A percentile compares a stretch with the other conserved stretches of the same genome.
phyloP scores from a whole-genome alignment of 2,888 invertebrate genomes.

The Germaria angustata region DNA sequence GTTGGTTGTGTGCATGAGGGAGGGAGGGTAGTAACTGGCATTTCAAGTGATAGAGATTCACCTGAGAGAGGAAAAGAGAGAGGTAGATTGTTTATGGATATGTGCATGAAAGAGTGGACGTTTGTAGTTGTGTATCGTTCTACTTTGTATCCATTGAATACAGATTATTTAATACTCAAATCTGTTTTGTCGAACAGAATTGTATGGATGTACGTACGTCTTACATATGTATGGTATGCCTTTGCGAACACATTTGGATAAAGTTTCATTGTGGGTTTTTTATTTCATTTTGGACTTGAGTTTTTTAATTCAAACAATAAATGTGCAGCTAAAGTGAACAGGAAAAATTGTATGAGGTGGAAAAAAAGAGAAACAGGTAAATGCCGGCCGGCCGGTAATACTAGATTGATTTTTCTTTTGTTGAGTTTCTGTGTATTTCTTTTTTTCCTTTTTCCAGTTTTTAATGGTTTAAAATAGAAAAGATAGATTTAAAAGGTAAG shows the following conservation, averaged over 20 bases:
- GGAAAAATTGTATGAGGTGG: conserved; percentile 29
- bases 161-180: neutral
- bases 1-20: neutral
- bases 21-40: neutral
- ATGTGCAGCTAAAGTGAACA: conserved; percentile 36
- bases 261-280: conserved; percentile 41
- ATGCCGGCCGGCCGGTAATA: conserved; percentile 64
- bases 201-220: neutral
- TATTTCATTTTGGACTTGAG: conserved; percentile 27
- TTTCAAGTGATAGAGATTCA: neutral
- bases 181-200: neutral
- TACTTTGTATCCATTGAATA: conserved; percentile 5
- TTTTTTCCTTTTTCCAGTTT: conserved; percentile 21
- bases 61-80: neutral
- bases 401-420: conserved; percentile 49
- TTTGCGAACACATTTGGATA: conserved; percentile 20
- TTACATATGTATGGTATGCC: neutral
- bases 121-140: conserved; percentile 5
- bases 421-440: conserved; percentile 2
- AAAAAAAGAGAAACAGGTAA: conserved; percentile 36
- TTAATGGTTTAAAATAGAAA: conserved; percentile 10
- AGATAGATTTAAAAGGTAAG: conserved; percentile 5
- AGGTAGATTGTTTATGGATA: neutral
- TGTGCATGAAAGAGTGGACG: neutral
- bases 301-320: conserved; percentile 25